These are phyloP conservation scores for Micropterix aruncella DNA, from an alignment of 2,888 invertebrate genomes.

Conservation along the genomic window DNA sequence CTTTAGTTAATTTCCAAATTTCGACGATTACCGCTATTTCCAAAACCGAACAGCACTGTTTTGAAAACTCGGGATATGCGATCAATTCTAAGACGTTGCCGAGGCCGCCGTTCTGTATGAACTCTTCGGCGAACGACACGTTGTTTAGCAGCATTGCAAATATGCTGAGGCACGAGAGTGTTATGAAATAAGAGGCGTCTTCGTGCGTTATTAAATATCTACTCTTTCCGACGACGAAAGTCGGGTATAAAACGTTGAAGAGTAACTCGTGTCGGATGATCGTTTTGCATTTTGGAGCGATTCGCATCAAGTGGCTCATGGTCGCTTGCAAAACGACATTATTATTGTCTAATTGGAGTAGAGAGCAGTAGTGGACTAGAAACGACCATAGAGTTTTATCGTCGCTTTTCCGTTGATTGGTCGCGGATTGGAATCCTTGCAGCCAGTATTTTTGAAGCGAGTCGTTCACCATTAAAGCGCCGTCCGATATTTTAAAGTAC, in stretches of 20 bases:
- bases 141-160: conserved; percentile 42
- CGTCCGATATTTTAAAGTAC: conserved; percentile 15
- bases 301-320: conserved; percentile 41
- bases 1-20: conserved; percentile 32
- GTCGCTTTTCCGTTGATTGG: conserved; percentile 13
- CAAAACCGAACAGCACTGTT: conserved; percentile 42
- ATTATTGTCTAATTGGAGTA: conserved; percentile 39
- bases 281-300: conserved; percentile 38
- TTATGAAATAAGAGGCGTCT: conserved; percentile 39
- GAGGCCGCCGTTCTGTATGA: conserved; percentile 40
- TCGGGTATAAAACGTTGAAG: conserved; percentile 44
- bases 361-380: conserved; percentile 39
- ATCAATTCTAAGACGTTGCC: conserved; percentile 40
- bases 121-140: conserved; percentile 40
- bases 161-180: conserved; percentile 43
- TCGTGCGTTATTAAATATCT: conserved; percentile 30
- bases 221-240: conserved; percentile 39
- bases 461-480: conserved; percentile 6
- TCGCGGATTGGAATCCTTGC: conserved; percentile 19
- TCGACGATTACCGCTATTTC: conserved; percentile 46
- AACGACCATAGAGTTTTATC: conserved; percentile 38
- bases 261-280: conserved; percentile 42
- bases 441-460: conserved; percentile 18
- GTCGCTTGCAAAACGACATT: conserved; percentile 37
- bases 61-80: conserved; percentile 36